A percentile compares a stretch with the other conserved stretches of the same genome.
Conservation (phyloP, 2,797 vertebrate genomes). For the Toxotes lorentzi region DNA sequence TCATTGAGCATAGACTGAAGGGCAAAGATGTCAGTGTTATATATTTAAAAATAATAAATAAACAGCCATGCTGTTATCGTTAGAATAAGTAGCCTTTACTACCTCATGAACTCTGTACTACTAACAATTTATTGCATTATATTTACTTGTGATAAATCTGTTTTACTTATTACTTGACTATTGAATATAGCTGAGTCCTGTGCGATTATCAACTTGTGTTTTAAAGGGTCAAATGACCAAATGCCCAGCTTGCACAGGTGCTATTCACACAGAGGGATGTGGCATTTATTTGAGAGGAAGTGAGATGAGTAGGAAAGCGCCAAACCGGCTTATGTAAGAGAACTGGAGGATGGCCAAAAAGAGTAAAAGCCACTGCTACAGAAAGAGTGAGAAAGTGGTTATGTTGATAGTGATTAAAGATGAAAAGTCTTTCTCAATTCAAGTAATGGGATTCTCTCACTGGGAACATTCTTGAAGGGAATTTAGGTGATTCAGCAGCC, state of each 20-base stretch:
- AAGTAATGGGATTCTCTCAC: slow-evolving; percentile 7
- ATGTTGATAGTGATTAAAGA: slow-evolving; percentile 31
- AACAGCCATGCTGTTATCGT: too few relatives aligned
- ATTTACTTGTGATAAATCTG: too few relatives aligned
- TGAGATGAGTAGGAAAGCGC: neutral
- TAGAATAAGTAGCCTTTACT: too few relatives aligned
- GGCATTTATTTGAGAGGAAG: neutral
- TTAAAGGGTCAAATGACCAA: neutral
- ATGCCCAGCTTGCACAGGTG: neutral
- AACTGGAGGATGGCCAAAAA: slow-evolving; percentile 2
- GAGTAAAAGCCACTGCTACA: neutral
- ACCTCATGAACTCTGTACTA: too few relatives aligned
- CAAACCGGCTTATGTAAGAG: neutral
- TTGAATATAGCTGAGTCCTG: too few relatives aligned
- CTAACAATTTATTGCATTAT: too few relatives aligned
- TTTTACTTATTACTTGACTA: too few relatives aligned
- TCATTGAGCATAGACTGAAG: neutral
- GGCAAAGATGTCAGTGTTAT: too few relatives aligned
- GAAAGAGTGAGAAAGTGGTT: slow-evolving; percentile 10
- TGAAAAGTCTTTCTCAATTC: slow-evolving; percentile 9
- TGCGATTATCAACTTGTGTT: neutral
- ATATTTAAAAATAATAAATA: too few relatives aligned
- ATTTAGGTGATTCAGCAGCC: slow-evolving; percentile 33
- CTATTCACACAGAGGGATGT: neutral
- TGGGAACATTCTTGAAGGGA: slow-evolving; percentile 22